Percentiles rank a stretch among this genome's conserved stretches.
Evolutionary conservation across 2,113 vertebrate genomes (phyloP).

Genomic region (Hippocampus guttulatus): DNA sequence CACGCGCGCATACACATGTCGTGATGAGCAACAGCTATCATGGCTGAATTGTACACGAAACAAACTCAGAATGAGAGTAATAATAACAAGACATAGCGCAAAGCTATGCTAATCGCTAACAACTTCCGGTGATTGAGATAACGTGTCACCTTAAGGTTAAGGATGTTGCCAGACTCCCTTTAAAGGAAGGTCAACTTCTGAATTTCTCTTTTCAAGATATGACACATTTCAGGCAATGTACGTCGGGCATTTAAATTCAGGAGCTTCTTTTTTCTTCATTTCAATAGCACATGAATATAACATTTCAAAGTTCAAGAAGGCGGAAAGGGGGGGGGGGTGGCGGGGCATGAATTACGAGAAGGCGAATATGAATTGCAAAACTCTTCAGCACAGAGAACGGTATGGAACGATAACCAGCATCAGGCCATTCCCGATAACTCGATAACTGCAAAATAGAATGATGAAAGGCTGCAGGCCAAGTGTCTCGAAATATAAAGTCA

Average conservation of each 20-base stretch:
- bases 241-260: neutral
- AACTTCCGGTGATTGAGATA: too few species aligned
- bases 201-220: neutral
- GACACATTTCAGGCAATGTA: neutral
- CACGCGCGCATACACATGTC: too few species aligned
- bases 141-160: too few species aligned
- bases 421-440: neutral
- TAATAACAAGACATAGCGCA: too few species aligned
- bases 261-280: conserved; percentile 1
- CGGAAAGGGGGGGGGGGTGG: neutral
- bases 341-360: neutral
- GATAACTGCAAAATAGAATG: neutral
- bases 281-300: neutral
- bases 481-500: neutral
- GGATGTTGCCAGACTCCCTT: too few species aligned
- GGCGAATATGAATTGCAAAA: conserved; percentile 1
- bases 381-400: neutral
- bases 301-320: conserved; percentile 1
- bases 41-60: too few species aligned
- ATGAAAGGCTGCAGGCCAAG: neutral
- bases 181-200: neutral
- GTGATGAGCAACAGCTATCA: too few species aligned
- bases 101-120: too few species aligned
- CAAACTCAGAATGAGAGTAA: too few species aligned
- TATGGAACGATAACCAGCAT: neutral